Evolutionary conservation across 2,797 vertebrate species (phyloP).

Genomic region (Pseudomugil tenellus): DNA sequence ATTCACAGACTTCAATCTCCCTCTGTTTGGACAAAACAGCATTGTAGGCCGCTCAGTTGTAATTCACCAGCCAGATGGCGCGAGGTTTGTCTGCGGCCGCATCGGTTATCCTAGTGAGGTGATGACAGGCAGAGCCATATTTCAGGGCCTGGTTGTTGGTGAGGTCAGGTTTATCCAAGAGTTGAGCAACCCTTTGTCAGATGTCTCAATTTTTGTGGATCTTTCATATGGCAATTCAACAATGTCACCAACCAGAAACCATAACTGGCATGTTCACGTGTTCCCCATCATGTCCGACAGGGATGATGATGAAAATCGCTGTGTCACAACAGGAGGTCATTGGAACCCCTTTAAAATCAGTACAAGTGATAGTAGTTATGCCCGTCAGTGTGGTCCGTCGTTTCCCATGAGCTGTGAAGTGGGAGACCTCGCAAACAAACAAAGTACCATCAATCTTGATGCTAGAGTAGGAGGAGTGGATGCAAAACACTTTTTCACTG

Average conservation of each 20-base stretch:
- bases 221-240: slow-evolving; percentile 72
- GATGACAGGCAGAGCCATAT: slow-evolving; percentile 69
- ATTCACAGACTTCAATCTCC: slow-evolving; percentile 82
- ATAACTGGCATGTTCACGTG: slow-evolving; percentile 85
- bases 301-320: slow-evolving; percentile 69
- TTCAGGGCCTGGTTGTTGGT: slow-evolving; percentile 78
- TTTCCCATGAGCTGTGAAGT: slow-evolving; percentile 81
- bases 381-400: slow-evolving; percentile 65
- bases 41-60: slow-evolving; percentile 86
- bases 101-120: slow-evolving; percentile 81
- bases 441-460: slow-evolving; percentile 67
- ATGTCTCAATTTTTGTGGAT: slow-evolving; percentile 82
- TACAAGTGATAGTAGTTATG: slow-evolving; percentile 68
- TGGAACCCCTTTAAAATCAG: slow-evolving; percentile 81
- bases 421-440: slow-evolving; percentile 81
- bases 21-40: slow-evolving; percentile 85
- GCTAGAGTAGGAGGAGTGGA: slow-evolving; percentile 34
- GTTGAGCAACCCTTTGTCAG: slow-evolving; percentile 75
- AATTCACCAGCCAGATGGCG: slow-evolving; percentile 65
- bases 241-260: slow-evolving; percentile 62
- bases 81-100: slow-evolving; percentile 75
- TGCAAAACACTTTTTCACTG: slow-evolving; percentile 82
- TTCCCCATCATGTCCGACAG: slow-evolving; percentile 81
- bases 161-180: slow-evolving; percentile 81
- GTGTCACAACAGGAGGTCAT: slow-evolving; percentile 77